Evolutionary conservation across 2,797 vertebrate species (phyloP), one percentile per base, ranked within the genome.

Genomic region (Tadarida brasiliensis): DNA sequence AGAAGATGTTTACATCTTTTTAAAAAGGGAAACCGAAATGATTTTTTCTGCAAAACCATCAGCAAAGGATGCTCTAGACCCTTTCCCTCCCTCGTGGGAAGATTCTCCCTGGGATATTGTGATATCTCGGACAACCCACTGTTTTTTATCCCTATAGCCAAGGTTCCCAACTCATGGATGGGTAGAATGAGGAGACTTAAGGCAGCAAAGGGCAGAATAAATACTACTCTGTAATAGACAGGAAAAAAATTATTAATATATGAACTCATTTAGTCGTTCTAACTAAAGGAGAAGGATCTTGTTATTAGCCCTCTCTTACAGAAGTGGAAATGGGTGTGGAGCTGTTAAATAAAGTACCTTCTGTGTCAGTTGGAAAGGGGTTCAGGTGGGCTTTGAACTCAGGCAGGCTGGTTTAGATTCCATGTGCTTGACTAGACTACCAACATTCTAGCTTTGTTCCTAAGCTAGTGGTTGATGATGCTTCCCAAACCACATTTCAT

Each of bases 1-100:
- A 49, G 57, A 82, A 94, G 84, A 65, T 85, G 78, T 83, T 94
- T 91, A 70, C 47, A 51, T 80, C 74, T 70, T 93, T 83, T 95
- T 11, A 81, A 91, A 95, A 95, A 82, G 35, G 80, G 80, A 93
- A 89, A 85, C 19, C 0, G 56, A 87, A 63, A 67, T 1, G 16
- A 19, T 30, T 2, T 57, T 56, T 67, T 49, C 70, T 63, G 28
- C 65, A 74, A 74, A 90, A 67, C 39, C 35, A 17, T 68, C 68
- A 68, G 20, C 57, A 63, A 35, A 88, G 11, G 3, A 57, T 57
- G 44, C 65, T 33, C 65, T 16, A 63, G n/a, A 80, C 11, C 51
- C 51, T 94, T 88, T 49, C 51, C 67, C 30, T 95, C 76, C 51
- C 51, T 84, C 2, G 0, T 9, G 24, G 67, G 65, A 84, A 33